A percentile compares a stretch with the other conserved stretches of the same genome.
These are phyloP conservation scores for Zaprionus capensis DNA, from an alignment of 1,140 invertebrate genomes.

Conservation along the genomic window DNA sequence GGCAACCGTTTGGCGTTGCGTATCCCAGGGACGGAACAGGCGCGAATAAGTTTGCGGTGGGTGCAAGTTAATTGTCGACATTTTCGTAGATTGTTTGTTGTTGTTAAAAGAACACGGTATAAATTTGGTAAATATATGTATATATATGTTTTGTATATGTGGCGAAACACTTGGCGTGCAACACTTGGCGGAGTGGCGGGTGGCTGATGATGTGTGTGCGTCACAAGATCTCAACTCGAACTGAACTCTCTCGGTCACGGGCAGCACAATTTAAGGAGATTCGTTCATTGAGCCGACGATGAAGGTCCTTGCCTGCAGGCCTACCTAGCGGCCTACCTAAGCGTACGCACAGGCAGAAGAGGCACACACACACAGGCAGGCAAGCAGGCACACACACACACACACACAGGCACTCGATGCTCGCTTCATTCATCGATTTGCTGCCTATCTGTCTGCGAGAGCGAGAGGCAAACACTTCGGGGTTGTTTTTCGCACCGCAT, in stretches of 20 bases:
- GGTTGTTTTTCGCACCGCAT: slow-evolving; percentile 63
- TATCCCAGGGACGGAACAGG: slow-evolving; percentile 84
- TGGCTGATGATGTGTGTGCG: slow-evolving; percentile 52
- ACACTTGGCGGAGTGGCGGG: slow-evolving; percentile 29
- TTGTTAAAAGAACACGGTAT: not conserved
- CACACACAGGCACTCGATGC: slow-evolving; percentile 22
- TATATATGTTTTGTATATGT: slow-evolving; percentile 6
- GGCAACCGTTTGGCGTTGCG: slow-evolving; percentile 58
- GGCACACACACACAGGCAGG: slow-evolving; percentile 16
- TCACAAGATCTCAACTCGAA: slow-evolving; percentile 80
- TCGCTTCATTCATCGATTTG: slow-evolving; percentile 81
- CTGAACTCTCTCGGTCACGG: slow-evolving; percentile 68
- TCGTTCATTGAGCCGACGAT: slow-evolving; percentile 43
- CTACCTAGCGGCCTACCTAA: slow-evolving; percentile 74
- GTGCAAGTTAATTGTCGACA: slow-evolving; percentile 78
- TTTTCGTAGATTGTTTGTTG: slow-evolving; percentile 39
- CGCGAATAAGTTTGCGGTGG: slow-evolving; percentile 84
- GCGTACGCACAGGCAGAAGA: slow-evolving; percentile 21
- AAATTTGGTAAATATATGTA: slow-evolving; percentile 10
- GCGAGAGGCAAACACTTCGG: slow-evolving; percentile 62
- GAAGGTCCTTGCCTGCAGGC: slow-evolving; percentile 50
- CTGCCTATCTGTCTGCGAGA: slow-evolving; percentile 69
- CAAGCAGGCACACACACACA: slow-evolving; percentile 8
- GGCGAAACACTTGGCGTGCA: slow-evolving; percentile 45
- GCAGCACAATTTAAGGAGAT: slow-evolving; percentile 72